phyloP scores from a whole-genome alignment of 2,797 vertebrate species.

The Poliocrania exsul region DNA sequence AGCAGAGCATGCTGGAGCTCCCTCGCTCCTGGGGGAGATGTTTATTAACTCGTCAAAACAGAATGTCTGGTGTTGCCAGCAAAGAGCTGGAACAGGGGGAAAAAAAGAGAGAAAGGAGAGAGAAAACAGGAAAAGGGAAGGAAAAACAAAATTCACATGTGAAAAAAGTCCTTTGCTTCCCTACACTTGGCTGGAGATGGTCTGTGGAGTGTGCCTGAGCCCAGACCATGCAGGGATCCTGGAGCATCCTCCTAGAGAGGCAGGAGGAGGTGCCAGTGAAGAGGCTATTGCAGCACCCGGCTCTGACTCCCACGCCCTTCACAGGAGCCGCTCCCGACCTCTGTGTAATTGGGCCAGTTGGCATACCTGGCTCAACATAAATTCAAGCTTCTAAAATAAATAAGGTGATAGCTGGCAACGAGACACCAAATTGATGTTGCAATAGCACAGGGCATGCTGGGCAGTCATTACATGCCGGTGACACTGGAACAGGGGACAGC shows the following conservation, averaged over 20 bases:
- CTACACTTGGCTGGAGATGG: neutral
- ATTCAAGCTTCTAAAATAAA: neutral
- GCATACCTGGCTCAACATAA: neutral
- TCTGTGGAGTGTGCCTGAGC: accelerated
- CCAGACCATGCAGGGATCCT: accelerated
- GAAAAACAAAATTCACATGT: neutral
- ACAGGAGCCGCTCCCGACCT: neutral
- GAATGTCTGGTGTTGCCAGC: neutral
- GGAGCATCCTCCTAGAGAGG: neutral
- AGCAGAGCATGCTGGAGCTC: conserved; percentile 27
- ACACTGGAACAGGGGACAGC: accelerated
- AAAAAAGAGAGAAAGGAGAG: accelerated
- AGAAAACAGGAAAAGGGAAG: neutral
- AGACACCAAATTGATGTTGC: neutral
- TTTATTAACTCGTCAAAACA: conserved; percentile 65
- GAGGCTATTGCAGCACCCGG: neutral
- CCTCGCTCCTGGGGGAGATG: neutral
- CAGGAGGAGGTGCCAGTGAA: neutral
- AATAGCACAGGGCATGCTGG: accelerated
- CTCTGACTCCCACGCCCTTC: accelerated
- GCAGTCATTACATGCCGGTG: neutral
- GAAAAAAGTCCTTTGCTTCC: neutral
- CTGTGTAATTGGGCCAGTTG: neutral
- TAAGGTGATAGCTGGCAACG: neutral
- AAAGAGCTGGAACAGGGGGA: neutral